phyloP scores from a whole-genome alignment of 2,888 invertebrate species.

The Euspilapteryx auroguttella region DNA sequence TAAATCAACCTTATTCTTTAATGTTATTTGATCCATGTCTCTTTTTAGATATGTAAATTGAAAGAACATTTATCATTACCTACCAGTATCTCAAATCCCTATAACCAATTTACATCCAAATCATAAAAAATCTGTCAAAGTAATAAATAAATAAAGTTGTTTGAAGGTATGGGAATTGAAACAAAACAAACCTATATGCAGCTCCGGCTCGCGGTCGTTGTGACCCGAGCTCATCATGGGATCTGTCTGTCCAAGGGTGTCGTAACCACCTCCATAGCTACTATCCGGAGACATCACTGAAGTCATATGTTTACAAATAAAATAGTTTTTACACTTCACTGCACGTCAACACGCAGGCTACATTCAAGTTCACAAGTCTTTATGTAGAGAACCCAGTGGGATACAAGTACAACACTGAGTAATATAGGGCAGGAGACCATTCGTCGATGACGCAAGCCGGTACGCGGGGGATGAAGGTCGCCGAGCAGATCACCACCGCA shows the following conservation, averaged over 20 bases:
- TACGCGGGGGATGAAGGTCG: conserved; percentile 54
- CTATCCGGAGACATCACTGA: conserved; percentile 71
- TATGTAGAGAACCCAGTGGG: no score
- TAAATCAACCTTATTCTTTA: no score
- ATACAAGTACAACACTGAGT: no score
- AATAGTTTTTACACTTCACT: conserved; percentile 41
- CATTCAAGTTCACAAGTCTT: conserved; percentile 20
- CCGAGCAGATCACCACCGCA: conserved; percentile 20
- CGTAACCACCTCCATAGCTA: conserved; percentile 58
- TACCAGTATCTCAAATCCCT: no score
- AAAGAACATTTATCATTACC: no score
- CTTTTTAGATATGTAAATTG: no score
- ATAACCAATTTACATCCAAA: no score
- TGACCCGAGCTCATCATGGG: conserved; percentile 39
- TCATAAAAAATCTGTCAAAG: no score
- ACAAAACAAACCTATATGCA: conserved; percentile 79
- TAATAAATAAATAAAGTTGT: no score
- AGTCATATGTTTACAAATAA: conserved; percentile 29
- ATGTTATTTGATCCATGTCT: no score
- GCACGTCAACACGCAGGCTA: conserved; percentile 29
- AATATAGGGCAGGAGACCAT: conserved; percentile 32
- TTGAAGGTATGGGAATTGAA: no score
- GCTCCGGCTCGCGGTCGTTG: conserved; percentile 66
- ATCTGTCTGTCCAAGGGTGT: conserved; percentile 57
- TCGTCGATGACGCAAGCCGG: conserved; percentile 14